phyloP scores from a whole-genome alignment of 2,113 vertebrate species.

The Semnornis frantzii region DNA sequence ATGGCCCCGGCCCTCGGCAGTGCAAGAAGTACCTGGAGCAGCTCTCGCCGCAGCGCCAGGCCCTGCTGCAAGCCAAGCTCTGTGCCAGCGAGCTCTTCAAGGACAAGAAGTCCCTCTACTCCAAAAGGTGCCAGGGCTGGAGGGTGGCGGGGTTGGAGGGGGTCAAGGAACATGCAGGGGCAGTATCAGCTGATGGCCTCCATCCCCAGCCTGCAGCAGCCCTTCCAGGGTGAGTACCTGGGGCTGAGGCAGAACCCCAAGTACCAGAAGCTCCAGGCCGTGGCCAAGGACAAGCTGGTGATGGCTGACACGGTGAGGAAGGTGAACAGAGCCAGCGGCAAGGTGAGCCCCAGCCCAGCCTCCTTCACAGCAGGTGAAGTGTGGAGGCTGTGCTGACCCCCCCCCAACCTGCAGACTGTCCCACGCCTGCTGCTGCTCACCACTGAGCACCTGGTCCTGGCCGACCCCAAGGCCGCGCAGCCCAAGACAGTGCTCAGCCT shows the following conservation, averaged over 20 bases:
- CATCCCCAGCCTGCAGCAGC: constrained; percentile 67
- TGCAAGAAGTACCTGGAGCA: constrained; percentile 78
- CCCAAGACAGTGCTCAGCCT: constrained; percentile 72
- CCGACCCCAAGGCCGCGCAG: constrained; percentile 72
- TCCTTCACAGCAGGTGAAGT: too few species aligned
- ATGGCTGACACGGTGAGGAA: constrained; percentile 75
- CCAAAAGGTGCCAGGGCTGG: constrained; percentile 67
- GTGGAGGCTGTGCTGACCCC: background rate
- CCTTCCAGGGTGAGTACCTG: constrained; percentile 75
- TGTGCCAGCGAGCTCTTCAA: constrained; percentile 79
- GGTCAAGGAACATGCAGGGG: too few species aligned
- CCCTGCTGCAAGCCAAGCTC: constrained; percentile 71
- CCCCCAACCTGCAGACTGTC: constrained; percentile 11
- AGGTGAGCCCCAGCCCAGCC: constrained; percentile 49
- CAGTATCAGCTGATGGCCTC: background rate
- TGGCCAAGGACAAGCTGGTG: constrained; percentile 73
- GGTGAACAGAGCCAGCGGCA: constrained; percentile 77
- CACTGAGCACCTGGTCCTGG: constrained; percentile 72
- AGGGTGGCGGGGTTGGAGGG: background rate
- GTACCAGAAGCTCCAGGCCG: constrained; percentile 70
- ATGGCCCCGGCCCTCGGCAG: background rate
- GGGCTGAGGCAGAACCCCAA: constrained; percentile 74
- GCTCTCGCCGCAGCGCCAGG: constrained; percentile 47
- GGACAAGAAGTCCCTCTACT: constrained; percentile 79
- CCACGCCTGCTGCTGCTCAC: constrained; percentile 77